phyloP scores from a whole-genome alignment of 2,797 vertebrate species.

The Carapus acus region DNA sequence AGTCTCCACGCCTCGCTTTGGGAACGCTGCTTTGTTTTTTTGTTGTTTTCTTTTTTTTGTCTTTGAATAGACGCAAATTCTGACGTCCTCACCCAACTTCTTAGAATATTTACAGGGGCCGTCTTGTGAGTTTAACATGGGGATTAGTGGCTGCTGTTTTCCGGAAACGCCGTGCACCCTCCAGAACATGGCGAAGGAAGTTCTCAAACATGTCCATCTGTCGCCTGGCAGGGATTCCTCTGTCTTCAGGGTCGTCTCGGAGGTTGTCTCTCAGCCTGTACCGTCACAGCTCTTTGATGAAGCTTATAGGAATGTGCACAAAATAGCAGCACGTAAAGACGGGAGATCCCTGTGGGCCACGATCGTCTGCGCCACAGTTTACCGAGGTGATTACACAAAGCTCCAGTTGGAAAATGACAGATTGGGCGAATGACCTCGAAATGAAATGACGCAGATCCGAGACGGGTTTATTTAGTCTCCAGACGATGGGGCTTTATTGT shows the following conservation, averaged over 20 bases:
- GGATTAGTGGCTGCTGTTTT: slow-evolving; percentile 34
- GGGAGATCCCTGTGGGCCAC: not conserved
- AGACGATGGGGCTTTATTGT: too few species aligned
- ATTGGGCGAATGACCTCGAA: slow-evolving; percentile 1
- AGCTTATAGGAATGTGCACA: slow-evolving; percentile 20
- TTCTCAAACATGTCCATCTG: slow-evolving; percentile 41
- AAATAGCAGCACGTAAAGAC: not conserved
- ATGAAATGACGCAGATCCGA: slow-evolving; percentile 8
- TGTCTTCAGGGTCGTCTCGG: slow-evolving; percentile 28
- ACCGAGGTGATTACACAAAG: slow-evolving; percentile 6
- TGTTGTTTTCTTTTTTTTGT: too few species aligned
- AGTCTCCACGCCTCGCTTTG: slow-evolving; percentile 47
- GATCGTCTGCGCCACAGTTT: slow-evolving; percentile 26
- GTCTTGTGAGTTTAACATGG: slow-evolving; percentile 10
- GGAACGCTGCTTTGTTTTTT: slow-evolving; percentile 27
- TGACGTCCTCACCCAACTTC: slow-evolving; percentile 44
- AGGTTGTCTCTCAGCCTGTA: slow-evolving; percentile 11
- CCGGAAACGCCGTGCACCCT: slow-evolving; percentile 43
- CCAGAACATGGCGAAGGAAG: slow-evolving; percentile 21
- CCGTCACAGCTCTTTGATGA: not conserved
- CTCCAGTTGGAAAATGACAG: slow-evolving; percentile 6
- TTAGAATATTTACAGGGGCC: slow-evolving; percentile 31
- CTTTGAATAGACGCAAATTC: slow-evolving; percentile 40
- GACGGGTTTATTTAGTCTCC: too few species aligned
- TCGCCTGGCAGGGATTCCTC: slow-evolving; percentile 21